These are phyloP conservation scores for Cynoglossus semilaevis DNA, from an alignment of 2,113 vertebrate genomes.

Conservation along the genomic window DNA sequence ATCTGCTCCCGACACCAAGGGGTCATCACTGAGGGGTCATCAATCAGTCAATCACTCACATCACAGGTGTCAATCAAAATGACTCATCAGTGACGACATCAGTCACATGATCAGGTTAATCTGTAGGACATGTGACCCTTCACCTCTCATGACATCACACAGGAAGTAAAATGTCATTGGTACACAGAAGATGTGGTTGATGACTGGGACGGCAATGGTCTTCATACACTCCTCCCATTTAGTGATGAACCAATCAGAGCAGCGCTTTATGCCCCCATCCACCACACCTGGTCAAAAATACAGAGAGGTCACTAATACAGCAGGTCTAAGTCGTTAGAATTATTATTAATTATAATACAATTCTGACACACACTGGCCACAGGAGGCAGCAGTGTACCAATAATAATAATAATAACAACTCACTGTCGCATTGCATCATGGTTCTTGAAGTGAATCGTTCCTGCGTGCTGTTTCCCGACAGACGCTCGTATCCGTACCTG, in stretches of 20 bases:
- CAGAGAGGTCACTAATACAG: background rate
- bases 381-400: no score
- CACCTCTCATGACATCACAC: conserved; percentile 76
- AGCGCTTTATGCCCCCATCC: conserved; percentile 67
- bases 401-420: conserved; percentile 50
- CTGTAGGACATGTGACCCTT: background rate
- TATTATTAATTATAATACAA: no score
- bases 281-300: conserved; percentile 73
- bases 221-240: conserved; percentile 49
- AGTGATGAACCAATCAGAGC: conserved; percentile 74
- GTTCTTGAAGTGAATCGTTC: conserved; percentile 77
- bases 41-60: background rate
- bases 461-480: conserved; percentile 57
- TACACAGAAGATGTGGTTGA: conserved; percentile 85
- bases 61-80: no score
- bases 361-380: no score
- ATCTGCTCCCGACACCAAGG: conserved; percentile 79
- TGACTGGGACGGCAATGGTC: conserved; percentile 57
- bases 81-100: no score
- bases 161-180: conserved; percentile 87
- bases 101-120: no score
- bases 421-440: conserved; percentile 81
- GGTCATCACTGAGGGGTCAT: conserved; percentile 71
- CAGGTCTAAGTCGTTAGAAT: no score
- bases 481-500: conserved; percentile 64